Evolutionary conservation across 2,888 invertebrate species (phyloP).

Genomic region (Acutogordius australiensis): DNA sequence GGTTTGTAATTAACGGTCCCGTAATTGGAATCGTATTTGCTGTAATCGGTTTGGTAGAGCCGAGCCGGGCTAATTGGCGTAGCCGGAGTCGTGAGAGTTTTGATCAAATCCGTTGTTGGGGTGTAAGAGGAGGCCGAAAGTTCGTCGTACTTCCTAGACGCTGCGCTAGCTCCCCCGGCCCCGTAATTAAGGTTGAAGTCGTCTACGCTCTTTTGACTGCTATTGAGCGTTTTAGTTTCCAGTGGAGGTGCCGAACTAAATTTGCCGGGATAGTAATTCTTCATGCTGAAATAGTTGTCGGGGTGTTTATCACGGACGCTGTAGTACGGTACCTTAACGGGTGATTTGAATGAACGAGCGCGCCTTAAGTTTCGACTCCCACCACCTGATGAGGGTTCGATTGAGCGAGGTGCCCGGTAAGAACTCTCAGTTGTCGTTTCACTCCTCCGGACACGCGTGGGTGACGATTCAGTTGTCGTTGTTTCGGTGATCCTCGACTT

Average conservation of each 20-base stretch:
- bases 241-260: neutral
- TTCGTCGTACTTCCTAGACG: neutral
- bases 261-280: constrained; percentile 6
- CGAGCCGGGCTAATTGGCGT: neutral
- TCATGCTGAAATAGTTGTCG: neutral
- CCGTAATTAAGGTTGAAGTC: neutral
- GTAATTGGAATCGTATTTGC: neutral
- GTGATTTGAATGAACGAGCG: neutral
- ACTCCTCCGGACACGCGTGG: neutral
- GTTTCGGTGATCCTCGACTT: neutral
- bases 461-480: neutral
- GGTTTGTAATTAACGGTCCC: neutral
- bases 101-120: neutral
- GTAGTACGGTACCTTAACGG: neutral
- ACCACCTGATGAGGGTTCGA: neutral
- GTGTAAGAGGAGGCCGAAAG: neutral
- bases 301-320: neutral
- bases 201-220: neutral
- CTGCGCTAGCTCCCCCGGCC: neutral
- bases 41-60: neutral
- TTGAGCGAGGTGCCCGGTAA: neutral
- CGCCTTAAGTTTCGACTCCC: neutral
- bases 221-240: neutral
- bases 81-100: neutral
- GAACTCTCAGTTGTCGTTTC: neutral